phyloP scores from a whole-genome alignment of 2,797 vertebrate genomes.

The Zonotrichia albicollis region DNA sequence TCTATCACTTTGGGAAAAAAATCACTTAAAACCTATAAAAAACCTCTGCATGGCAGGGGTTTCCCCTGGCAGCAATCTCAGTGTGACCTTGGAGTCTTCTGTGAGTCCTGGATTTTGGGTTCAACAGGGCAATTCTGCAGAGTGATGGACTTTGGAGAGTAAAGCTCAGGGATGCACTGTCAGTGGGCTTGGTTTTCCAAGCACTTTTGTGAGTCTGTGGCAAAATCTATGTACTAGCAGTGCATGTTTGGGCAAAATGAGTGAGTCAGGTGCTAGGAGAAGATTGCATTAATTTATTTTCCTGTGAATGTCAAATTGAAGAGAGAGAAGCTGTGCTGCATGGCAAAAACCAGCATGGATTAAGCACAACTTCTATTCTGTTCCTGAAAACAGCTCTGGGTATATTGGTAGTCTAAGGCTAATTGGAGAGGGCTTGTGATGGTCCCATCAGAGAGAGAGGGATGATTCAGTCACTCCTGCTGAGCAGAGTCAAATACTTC shows the following conservation, averaged over 20 bases:
- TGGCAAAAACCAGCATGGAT: background rate
- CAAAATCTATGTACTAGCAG: background rate
- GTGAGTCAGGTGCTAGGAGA: background rate
- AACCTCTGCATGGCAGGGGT: background rate
- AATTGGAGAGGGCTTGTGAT: slow-evolving; percentile 21
- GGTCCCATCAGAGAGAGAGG: background rate
- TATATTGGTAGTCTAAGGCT: background rate
- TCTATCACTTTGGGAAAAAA: background rate
- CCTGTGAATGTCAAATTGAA: background rate
- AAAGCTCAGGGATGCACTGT: background rate
- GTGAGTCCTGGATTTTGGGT: background rate
- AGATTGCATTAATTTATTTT: background rate
- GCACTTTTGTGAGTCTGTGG: background rate
- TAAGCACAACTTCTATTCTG: background rate
- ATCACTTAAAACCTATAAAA: background rate
- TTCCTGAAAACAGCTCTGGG: background rate
- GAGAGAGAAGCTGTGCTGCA: background rate
- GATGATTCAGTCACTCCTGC: background rate
- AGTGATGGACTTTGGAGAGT: background rate
- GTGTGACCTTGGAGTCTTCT: background rate
- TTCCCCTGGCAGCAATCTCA: background rate
- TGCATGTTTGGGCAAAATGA: background rate
- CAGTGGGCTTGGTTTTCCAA: background rate
- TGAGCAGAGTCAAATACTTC: background rate
- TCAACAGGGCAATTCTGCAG: background rate